These are phyloP conservation scores for Bambusicola thoracicus DNA, from an alignment of 2,113 vertebrate genomes.

Conservation along the genomic window DNA sequence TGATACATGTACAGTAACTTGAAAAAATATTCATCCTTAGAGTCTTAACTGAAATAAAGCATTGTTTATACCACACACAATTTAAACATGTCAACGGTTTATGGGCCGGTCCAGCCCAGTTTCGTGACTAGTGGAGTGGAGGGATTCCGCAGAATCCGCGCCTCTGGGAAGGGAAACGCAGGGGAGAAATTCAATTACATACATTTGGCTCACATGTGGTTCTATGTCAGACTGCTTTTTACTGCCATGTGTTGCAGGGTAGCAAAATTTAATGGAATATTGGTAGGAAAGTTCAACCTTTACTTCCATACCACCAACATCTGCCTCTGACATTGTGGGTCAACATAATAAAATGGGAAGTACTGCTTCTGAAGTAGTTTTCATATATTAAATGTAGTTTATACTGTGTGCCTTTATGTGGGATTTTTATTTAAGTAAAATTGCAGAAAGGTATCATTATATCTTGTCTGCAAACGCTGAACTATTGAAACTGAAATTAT, in stretches of 20 bases:
- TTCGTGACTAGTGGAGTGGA: no score
- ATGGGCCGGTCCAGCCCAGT: no score
- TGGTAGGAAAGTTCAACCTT: not conserved
- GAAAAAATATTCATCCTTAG: not conserved
- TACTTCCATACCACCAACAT: no score
- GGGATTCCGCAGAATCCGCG: no score
- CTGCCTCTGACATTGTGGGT: no score
- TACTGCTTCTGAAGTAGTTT: not conserved
- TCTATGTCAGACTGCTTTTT: not conserved
- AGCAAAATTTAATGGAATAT: not conserved
- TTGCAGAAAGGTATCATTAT: not conserved
- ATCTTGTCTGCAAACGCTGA: not conserved
- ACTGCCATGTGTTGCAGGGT: not conserved
- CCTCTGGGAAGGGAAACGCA: no score
- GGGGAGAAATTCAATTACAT: no score
- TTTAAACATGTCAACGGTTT: not conserved
- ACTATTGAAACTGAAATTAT: not conserved
- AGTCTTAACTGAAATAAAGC: not conserved
- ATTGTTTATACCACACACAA: not conserved
- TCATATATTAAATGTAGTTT: not conserved
- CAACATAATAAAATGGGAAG: not conserved
- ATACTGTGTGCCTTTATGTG: not conserved
- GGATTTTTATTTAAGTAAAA: not conserved
- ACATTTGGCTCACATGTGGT: no score
- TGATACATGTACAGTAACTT: not conserved